A percentile compares a stretch with the other conserved stretches of the same genome.
phyloP scores from a whole-genome alignment of 2,888 invertebrate genomes.

The Abscondita cerata region DNA sequence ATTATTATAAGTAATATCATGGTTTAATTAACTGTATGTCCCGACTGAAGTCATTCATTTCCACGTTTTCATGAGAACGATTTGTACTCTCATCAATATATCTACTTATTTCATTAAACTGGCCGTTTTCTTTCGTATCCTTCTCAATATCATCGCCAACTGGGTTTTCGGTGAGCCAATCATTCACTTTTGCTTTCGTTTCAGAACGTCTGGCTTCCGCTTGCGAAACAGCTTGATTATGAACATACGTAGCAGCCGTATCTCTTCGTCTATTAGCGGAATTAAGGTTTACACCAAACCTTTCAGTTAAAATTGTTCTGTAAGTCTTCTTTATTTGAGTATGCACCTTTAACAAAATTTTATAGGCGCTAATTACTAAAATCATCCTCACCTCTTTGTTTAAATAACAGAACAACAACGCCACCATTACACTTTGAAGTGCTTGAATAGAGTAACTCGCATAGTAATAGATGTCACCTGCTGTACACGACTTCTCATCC shows the following conservation, averaged over 20 bases:
- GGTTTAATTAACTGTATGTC: too few relatives aligned
- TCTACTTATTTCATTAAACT: constrained; percentile 16
- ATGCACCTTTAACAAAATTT: constrained; percentile 42
- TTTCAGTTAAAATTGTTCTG: constrained; percentile 44
- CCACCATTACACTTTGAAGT: constrained; percentile 68
- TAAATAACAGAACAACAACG: constrained; percentile 70
- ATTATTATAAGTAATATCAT: too few relatives aligned
- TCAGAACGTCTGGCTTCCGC: not conserved
- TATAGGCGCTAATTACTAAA: not conserved
- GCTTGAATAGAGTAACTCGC: constrained; percentile 67
- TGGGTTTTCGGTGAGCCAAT: constrained; percentile 5
- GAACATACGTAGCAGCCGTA: constrained; percentile 15
- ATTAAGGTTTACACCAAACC: constrained; percentile 27
- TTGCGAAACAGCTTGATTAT: not conserved
- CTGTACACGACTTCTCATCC: constrained; percentile 56
- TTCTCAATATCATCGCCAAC: not conserved
- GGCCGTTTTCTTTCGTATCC: not conserved
- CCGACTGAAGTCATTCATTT: too few relatives aligned
- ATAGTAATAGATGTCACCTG: constrained; percentile 66
- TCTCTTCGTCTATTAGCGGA: not conserved
- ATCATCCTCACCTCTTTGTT: constrained; percentile 63
- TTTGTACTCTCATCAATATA: constrained; percentile 22
- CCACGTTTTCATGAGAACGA: not conserved
- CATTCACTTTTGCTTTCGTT: not conserved
- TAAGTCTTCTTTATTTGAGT: constrained; percentile 45